These are phyloP conservation scores for Delichon dasypus DNA, from an alignment of 2,797 vertebrate species.

Conservation along the genomic window DNA sequence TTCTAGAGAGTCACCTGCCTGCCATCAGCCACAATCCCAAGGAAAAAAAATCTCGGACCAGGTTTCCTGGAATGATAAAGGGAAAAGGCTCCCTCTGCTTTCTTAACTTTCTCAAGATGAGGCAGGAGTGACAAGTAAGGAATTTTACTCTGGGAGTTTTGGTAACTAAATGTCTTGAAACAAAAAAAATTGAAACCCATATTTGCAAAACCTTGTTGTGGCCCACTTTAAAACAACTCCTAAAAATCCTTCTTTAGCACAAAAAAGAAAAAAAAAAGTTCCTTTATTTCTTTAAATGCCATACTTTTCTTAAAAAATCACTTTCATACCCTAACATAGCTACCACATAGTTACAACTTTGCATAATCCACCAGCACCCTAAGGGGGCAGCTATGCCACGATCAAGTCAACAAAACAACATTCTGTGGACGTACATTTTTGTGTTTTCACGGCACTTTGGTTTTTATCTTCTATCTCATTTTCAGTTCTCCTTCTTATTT, in stretches of 20 bases:
- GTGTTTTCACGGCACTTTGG: not conserved
- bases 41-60: not conserved
- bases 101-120: not conserved
- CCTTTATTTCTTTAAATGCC: not conserved
- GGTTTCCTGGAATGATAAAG: not conserved
- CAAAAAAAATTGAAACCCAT: fast-evolving
- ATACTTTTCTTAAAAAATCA: fast-evolving
- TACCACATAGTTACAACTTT: not conserved
- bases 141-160: not conserved
- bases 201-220: not conserved
- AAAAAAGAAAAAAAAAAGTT: not conserved
- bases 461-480: not conserved
- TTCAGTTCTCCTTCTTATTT: not conserved
- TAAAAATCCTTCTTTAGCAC: not conserved
- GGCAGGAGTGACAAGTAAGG: not conserved
- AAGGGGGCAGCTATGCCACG: not conserved
- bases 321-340: not conserved
- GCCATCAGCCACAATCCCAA: not conserved
- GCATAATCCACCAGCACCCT: not conserved
- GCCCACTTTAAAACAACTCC: not conserved
- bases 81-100: not conserved
- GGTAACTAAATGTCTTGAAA: not conserved
- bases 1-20: not conserved
- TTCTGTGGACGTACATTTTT: not conserved
- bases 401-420: not conserved